Evolutionary conservation across 1,140 invertebrate genomes (phyloP).

Genomic region (Drosophila guanche): DNA sequence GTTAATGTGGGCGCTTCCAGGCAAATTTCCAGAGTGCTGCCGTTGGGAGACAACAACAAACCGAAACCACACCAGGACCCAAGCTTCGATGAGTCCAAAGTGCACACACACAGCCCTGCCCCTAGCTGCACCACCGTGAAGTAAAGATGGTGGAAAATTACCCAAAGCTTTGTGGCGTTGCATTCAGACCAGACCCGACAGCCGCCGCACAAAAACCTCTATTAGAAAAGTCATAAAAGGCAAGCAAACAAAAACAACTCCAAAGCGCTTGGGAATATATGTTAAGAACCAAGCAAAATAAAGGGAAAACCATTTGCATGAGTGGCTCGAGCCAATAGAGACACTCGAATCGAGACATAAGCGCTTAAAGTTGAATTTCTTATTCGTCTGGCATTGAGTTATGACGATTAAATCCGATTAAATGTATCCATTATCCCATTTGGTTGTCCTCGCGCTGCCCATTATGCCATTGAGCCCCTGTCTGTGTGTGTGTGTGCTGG

Average conservation of each 20-base stretch:
- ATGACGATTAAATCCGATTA: constrained; percentile 15
- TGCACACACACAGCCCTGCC: constrained; percentile 9
- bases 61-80: constrained; percentile 24
- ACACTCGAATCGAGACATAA: constrained; percentile 29
- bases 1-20: constrained; percentile 46
- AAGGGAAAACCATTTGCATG: constrained; percentile 49
- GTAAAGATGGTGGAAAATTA: not conserved
- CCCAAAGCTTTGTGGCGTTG: constrained; percentile 10
- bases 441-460: constrained; percentile 13
- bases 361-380: constrained; percentile 28
- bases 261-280: constrained; percentile 9
- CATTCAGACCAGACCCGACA: constrained; percentile 29
- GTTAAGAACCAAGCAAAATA: constrained; percentile 27
- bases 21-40: constrained; percentile 44
- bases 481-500: constrained; percentile 13
- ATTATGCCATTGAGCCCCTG: constrained; percentile 46
- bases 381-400: constrained; percentile 3
- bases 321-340: constrained; percentile 49
- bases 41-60: constrained; percentile 19
- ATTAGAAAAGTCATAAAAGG: constrained; percentile 57
- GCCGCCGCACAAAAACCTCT: constrained; percentile 42
- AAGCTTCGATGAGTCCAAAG: constrained; percentile 40
- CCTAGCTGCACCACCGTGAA: too few species aligned
- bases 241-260: constrained; percentile 25
- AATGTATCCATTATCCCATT: constrained; percentile 11